phyloP scores from a whole-genome alignment of 2,113 vertebrate genomes.

The Brachypodius melanocephalos region DNA sequence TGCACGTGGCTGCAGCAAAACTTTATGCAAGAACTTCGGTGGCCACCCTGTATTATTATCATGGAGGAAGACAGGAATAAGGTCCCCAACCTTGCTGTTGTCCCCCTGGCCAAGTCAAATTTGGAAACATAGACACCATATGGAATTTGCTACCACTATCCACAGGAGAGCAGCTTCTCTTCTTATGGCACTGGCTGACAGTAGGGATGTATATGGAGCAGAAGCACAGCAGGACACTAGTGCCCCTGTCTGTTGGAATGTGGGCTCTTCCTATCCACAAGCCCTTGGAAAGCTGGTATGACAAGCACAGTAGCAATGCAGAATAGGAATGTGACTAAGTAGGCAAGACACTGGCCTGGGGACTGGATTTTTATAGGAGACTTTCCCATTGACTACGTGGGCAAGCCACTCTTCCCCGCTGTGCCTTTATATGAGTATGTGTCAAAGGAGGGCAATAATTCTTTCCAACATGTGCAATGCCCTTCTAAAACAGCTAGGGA shows the following conservation, averaged over 20 bases:
- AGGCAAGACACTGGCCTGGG: neutral
- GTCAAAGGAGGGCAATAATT: neutral
- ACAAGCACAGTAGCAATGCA: neutral
- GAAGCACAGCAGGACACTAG: neutral
- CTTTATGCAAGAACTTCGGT: neutral
- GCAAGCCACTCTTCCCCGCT: neutral
- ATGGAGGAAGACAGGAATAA: rapidly evolving
- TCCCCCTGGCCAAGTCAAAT: neutral
- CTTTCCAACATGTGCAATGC: neutral
- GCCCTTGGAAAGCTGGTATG: neutral
- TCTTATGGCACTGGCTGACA: neutral
- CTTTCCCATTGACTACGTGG: neutral
- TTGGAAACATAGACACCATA: neutral
- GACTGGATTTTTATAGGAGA: neutral
- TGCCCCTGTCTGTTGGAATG: neutral
- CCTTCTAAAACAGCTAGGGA: neutral
- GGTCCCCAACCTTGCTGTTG: neutral
- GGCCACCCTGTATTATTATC: neutral
- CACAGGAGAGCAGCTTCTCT: neutral
- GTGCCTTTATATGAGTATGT: neutral
- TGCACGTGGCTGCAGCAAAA: neutral
- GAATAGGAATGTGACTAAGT: neutral
- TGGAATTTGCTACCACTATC: neutral
- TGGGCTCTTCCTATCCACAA: neutral
- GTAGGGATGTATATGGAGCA: neutral